Conservation (phyloP, 2,113 vertebrate species). For the Rousettus leschenaultii region DNA sequence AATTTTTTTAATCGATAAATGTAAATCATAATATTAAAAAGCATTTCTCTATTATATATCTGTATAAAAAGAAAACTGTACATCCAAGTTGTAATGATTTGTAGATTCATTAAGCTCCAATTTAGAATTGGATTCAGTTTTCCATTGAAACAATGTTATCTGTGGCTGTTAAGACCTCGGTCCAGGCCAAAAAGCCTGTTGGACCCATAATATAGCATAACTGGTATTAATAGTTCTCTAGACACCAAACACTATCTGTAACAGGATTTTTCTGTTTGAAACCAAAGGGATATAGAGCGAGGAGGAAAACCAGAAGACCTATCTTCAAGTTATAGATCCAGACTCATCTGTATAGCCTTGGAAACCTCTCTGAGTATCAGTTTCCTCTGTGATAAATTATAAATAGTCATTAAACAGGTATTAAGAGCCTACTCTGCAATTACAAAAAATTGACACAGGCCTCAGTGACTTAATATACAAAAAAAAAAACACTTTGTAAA, state of each 20-base stretch:
- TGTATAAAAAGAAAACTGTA: neutral
- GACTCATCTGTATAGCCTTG: neutral
- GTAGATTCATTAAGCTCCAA: constrained; percentile 33
- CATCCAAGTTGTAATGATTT: neutral
- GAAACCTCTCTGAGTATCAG: neutral
- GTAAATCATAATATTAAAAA: constrained; percentile 23
- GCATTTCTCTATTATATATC: neutral
- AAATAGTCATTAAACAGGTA: neutral
- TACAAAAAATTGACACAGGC: neutral
- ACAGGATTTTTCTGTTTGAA: neutral
- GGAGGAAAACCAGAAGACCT: neutral
- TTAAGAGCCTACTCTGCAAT: neutral
- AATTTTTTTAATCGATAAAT: constrained; percentile 21
- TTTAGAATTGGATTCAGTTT: constrained; percentile 59
- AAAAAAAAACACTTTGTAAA: neutral
- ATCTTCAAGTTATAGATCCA: neutral
- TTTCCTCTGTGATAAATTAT: neutral
- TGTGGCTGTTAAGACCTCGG: neutral
- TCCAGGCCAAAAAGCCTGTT: neutral
- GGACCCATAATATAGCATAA: neutral
- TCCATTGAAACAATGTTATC: constrained; percentile 43
- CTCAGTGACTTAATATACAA: neutral
- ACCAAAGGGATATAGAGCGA: neutral
- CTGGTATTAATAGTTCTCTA: neutral
- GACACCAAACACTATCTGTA: neutral